Base-by-base conservation (phyloP, 1,140 invertebrate species). In the Nephotettix cincticeps region DNA sequence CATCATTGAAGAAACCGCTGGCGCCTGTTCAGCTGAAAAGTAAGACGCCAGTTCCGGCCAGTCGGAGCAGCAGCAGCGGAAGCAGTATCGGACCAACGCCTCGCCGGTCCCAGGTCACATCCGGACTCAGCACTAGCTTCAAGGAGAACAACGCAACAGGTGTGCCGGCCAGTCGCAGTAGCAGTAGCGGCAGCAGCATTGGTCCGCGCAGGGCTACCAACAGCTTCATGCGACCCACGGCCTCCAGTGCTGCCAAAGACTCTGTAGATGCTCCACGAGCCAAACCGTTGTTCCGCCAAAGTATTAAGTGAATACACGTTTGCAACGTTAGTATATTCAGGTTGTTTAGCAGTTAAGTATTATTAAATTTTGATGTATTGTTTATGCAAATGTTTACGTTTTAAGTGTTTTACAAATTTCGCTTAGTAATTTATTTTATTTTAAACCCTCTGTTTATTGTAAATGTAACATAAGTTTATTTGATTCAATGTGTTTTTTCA, bases 11-110 rank as follows among this genome's bases (percentile, higher is more conserved):
- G 74, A 73, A 83, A 82, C 75, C 83, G 76, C 1, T 81, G 17
- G 74, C 72, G 28, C 74, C 70, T 1, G 71, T 74, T 23, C 77
- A 77, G 54, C 47, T 73, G n/a, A 77, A 73, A 58, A 73, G 68
- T 71, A 74, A 74, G 61, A 69, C 70, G 0, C 85, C 72, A 6
- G 86, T 88, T 73, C 89, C 89, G 0, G 89, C 89, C 0, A 90
- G 89, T 69, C 83, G 89, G 36, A 91, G 88, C 73, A 90, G 88
- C 65, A 91, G 88, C 64, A 90, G 88, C 77, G 89, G 89, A 1
- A 91, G 90, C 74, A 91, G 87, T 70, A 83, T 89, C 9, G 87
- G 87, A 0, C 83, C 85, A 25, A 71, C 74, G 1, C 11, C 78
- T 21, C 76, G 72, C 13, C 54, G 74, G 13, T 71, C 73, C 11